These are phyloP conservation scores for Poeciliopsis infans DNA, from an alignment of 2,797 vertebrate species.

Conservation along the genomic window DNA sequence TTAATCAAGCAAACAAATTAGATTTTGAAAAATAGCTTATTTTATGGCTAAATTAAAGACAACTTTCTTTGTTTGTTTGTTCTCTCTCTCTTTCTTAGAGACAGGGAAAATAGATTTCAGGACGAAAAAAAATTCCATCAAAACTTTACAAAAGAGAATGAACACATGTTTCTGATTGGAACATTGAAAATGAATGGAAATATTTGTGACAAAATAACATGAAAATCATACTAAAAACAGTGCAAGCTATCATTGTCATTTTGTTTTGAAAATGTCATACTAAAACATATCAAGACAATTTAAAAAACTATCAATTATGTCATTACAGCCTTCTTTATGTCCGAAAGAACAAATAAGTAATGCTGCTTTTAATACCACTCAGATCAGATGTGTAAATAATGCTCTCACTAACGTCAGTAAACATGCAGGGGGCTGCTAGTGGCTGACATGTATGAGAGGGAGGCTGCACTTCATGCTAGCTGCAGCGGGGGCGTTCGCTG, in stretches of 20 bases:
- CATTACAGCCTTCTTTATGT: not conserved
- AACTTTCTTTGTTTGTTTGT: not conserved
- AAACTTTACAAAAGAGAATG: not conserved
- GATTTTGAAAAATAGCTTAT: not conserved
- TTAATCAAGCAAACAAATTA: too few species aligned
- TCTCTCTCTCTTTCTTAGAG: too few species aligned
- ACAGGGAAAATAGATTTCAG: not conserved
- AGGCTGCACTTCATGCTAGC: conserved; percentile 15
- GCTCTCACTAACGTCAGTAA: conserved; percentile 22
- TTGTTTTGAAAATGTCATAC: not conserved
- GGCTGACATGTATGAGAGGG: conserved; percentile 17
- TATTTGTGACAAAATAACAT: not conserved
- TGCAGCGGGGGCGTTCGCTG: conserved; percentile 16
- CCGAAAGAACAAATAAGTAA: conserved; percentile 12
- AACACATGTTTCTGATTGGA: not conserved
- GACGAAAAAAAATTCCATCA: not conserved
- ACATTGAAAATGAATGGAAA: not conserved
- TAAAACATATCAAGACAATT: not conserved
- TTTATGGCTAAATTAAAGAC: not conserved
- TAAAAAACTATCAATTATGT: not conserved
- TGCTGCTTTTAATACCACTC: not conserved
- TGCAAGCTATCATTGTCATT: not conserved
- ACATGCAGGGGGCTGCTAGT: conserved; percentile 31
- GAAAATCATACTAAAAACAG: not conserved
- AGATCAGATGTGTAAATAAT: conserved; percentile 3